These are phyloP conservation scores for Hyles vespertilio DNA, from an alignment of 1,140 invertebrate species.

Conservation along the genomic window DNA sequence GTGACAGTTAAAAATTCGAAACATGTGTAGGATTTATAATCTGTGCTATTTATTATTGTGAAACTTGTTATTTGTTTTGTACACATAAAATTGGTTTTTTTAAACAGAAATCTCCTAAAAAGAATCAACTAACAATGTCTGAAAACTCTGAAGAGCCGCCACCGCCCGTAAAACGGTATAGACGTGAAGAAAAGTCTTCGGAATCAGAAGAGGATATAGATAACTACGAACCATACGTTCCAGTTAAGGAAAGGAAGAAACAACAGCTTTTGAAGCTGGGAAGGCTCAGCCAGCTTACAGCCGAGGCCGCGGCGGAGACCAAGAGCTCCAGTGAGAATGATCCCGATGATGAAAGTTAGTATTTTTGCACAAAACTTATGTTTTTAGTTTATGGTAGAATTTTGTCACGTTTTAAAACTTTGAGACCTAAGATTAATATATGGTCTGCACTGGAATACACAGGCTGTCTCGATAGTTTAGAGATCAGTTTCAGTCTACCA, in stretches of 20 bases:
- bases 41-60: conserved; percentile 1
- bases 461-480: too few relatives aligned
- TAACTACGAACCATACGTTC: conserved; percentile 92
- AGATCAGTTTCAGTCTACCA: too few relatives aligned
- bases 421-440: too few relatives aligned
- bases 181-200: conserved; percentile 63
- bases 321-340: conserved; percentile 86
- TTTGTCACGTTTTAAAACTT: too few relatives aligned
- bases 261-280: conserved; percentile 87
- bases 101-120: not conserved
- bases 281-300: conserved; percentile 79
- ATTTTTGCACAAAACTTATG: not conserved
- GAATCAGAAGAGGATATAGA: conserved; percentile 80
- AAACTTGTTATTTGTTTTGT: not conserved
- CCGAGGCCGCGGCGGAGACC: conserved; percentile 72
- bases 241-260: conserved; percentile 92
- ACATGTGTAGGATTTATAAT: not conserved
- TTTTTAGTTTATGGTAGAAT: too few relatives aligned
- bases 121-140: conserved; percentile 33
- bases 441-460: too few relatives aligned
- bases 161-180: conserved; percentile 72
- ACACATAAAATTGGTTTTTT: not conserved
- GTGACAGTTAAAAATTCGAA: not conserved
- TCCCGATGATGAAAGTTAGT: conserved; percentile 81
- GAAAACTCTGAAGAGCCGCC: conserved; percentile 29